Evolutionary conservation across 1,140 invertebrate genomes (phyloP), one percentile per base, ranked within the genome.

Genomic region (Octopus sinensis): DNA sequence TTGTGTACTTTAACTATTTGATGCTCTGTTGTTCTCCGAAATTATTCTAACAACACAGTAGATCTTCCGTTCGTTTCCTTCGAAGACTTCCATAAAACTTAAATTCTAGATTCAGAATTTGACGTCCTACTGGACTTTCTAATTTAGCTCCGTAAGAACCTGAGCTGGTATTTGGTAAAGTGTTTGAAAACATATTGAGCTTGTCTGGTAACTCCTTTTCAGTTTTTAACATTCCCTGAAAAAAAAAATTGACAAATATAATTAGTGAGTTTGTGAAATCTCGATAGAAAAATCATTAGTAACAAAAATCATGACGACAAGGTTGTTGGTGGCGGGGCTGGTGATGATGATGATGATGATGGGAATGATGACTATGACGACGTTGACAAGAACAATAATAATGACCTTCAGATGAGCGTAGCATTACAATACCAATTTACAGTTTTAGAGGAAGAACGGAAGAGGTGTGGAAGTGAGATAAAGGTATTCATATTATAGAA

Each of bases 91-190:
- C 85, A 84, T 88, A 88, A 81, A 90, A 90, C 76, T 88, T 80
- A 62, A 83, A 86, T 83, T 90, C 88, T 76, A 90, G 80, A 52
- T 84, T 86, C 75, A 86, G 86, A 85, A 90, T 89, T 6, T 82
- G 82, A 30, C 82, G 77, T 54, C 85, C 90, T 0, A 85, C 13
- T 4, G 88, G 86, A 23, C 87, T 86, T n/a, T 83, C 84, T 5
- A 88, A 81, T 56, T 87, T 82, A 75, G 80, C 82, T 9, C 90
- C 90, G 82, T 90, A 90, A 83, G 89, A 90, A 51, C 88, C 88
- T 10, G 89, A 86, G 80, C 90, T 89, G 43, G 90, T 90, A 81
- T 90, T 90, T 6, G 90, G 89, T 7, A 90, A 84, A 6, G 84
- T 75, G n/a, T 88, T 85, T 13, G 89, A 89, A 83, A 88, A 90